Conservation (phyloP, 1,140 invertebrate species). For the Aphidius ervi region DNA sequence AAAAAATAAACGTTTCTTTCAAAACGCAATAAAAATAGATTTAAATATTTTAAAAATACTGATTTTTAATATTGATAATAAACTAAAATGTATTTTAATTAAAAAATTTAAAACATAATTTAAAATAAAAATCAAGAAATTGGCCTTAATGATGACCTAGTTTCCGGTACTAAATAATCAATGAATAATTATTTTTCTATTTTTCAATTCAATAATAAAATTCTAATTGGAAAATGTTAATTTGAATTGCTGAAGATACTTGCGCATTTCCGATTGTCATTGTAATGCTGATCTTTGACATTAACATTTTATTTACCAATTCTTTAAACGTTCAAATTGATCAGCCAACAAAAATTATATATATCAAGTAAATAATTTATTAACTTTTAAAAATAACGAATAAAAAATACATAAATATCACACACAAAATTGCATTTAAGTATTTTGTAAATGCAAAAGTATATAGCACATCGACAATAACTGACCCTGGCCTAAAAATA, state of each 20-base stretch:
- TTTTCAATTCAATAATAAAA: conserved; percentile 17
- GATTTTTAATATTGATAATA: no score
- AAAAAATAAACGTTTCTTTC: no score
- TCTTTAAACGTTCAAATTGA: not conserved
- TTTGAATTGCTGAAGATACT: conserved; percentile 12
- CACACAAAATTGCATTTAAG: not conserved
- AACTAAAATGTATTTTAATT: not conserved
- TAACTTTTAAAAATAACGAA: not conserved
- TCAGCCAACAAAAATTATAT: not conserved
- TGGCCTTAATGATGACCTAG: conserved; percentile 13
- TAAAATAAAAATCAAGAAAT: no score
- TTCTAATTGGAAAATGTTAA: conserved; percentile 22
- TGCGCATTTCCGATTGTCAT: conserved; percentile 24
- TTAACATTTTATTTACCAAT: not conserved
- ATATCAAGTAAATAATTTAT: not conserved
- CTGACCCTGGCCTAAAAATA: not conserved
- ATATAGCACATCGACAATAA: not conserved
- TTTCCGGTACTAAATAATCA: conserved; percentile 21
- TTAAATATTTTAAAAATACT: no score
- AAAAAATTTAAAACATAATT: not conserved
- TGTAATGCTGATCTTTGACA: conserved; percentile 23
- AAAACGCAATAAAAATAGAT: no score
- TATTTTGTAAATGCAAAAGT: not conserved
- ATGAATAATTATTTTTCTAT: conserved; percentile 14
- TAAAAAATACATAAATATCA: not conserved